Base-by-base conservation (phyloP, 2,888 invertebrate species). In the Electrophaes corylata region DNA sequence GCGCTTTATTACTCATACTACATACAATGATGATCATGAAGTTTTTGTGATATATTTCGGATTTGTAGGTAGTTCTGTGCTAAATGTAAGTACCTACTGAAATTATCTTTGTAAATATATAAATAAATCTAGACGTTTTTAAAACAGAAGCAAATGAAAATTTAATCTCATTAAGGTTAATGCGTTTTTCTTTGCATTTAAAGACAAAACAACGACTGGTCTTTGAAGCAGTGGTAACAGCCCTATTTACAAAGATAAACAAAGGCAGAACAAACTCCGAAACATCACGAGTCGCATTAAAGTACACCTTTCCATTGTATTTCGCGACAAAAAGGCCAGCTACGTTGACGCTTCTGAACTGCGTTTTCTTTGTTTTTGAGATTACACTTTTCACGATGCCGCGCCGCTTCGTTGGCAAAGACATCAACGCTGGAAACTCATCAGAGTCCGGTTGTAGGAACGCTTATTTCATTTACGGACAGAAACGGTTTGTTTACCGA, bases 381-480 rank as follows among this genome's bases (percentile, higher is more conserved):
- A 84, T 83, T 83, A 82, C 75, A 73, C 69, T 70, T 78, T 78
- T 80, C 52, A 40, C 41, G 51, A 31, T 33, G 47, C 43, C 48
- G 39, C 47, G 37, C 43, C 59, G 51, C 41, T 51, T 58, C 58
- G 59, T 47, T 47, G 55, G 59, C 64, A 58, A 60, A 73, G 75
- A 69, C 69, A 74, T 77, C 76, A 77, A 71, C 74, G 68, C 61
- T 64, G 66, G 65, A 73, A 65, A 60, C 64, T 77, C 73, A 72
- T 80, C 76, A 72, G 54, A 70, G 55, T 72, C 73, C 75, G 73
- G 76, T 76, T 78, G 73, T 71, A 70, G 65, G 67, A 64, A 62
- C 67, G 75, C 31, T 40, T 40, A 49, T 29, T 40, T 49, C 40
- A 41, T 49, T 49, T 31, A 40, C 12, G 18, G 12, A 41, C 40